Percentiles rank a stretch among this genome's conserved stretches.
Evolutionary conservation across 2,797 vertebrate genomes (phyloP).

Genomic region (Liasis olivaceus): DNA sequence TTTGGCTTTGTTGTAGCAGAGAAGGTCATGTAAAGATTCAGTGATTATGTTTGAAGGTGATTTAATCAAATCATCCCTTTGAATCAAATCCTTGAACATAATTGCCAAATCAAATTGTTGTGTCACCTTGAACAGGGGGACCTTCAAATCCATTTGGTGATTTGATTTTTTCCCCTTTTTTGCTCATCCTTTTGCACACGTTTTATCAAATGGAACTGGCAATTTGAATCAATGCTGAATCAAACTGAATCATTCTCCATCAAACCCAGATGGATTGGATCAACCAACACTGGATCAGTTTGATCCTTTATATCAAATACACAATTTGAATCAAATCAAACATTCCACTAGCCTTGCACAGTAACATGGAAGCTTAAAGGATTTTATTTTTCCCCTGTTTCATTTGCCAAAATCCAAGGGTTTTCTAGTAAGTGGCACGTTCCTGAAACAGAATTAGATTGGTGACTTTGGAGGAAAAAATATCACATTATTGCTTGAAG

Average conservation of each 20-base stretch:
- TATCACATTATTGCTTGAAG: constrained; percentile 62
- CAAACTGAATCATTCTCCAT: neutral
- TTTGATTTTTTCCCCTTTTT: neutral
- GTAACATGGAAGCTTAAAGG: neutral
- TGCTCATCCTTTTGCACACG: neutral
- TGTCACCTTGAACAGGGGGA: neutral
- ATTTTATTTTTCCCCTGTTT: neutral
- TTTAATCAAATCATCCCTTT: no score
- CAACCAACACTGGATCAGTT: neutral
- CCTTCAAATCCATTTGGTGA: neutral
- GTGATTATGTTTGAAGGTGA: no score
- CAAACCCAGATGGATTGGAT: neutral
- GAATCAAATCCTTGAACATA: no score
- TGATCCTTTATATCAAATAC: neutral
- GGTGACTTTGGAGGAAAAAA: constrained; percentile 18
- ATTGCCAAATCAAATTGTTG: neutral
- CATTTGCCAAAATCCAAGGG: neutral
- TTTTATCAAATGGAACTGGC: neutral
- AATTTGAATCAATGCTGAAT: neutral
- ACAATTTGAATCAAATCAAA: neutral
- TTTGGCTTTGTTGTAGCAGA: neutral
- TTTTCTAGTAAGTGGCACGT: neutral
- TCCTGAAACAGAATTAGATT: constrained; percentile 51
- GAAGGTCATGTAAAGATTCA: no score
- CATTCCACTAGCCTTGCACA: neutral